These are phyloP conservation scores for Sebastes elongatus DNA, from an alignment of 2,797 vertebrate genomes.

Conservation along the genomic window DNA sequence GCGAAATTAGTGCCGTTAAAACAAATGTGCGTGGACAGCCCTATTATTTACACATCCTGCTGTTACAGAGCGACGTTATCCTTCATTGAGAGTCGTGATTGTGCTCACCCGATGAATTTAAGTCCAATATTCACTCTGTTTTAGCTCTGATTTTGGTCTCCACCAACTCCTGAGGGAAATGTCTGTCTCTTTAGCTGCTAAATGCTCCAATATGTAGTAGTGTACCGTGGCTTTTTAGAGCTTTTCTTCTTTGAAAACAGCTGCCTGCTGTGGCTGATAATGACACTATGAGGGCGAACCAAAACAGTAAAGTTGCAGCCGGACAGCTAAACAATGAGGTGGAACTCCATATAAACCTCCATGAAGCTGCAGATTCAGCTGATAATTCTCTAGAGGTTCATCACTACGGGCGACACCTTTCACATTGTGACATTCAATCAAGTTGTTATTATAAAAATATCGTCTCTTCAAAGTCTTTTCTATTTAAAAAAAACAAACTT, in stretches of 20 bases:
- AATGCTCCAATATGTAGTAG: background rate
- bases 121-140: background rate
- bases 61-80: background rate
- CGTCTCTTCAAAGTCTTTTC: background rate
- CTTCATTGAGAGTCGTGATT: background rate
- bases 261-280: background rate
- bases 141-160: too few species aligned
- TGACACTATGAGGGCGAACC: too few species aligned
- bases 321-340: too few species aligned
- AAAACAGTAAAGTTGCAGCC: too few species aligned
- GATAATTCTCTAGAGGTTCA: background rate
- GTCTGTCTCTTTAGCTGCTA: background rate
- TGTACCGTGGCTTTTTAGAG: too few species aligned
- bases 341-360: background rate
- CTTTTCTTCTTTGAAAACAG: too few species aligned
- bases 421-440: background rate
- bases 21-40: too few species aligned
- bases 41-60: background rate
- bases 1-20: too few species aligned
- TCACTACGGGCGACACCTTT: background rate
- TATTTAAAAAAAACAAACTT: background rate
- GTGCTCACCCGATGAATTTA: background rate
- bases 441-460: background rate
- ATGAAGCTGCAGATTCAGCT: background rate
- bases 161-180: background rate